These are phyloP conservation scores for Goniozus legneri DNA, from an alignment of 1,140 invertebrate species.

Conservation along the genomic window DNA sequence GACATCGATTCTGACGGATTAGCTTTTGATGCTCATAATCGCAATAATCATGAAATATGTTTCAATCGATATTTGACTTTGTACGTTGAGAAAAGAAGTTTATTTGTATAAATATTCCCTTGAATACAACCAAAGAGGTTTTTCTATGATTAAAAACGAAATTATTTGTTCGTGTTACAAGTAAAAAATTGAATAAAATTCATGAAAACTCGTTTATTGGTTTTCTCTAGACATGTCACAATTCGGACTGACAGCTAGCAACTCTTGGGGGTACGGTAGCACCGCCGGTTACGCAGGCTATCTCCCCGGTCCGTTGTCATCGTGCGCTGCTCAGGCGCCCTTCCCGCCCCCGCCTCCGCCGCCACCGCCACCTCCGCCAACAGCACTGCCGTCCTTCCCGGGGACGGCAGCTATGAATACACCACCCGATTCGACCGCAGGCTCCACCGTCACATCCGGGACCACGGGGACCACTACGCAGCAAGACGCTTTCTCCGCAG, in stretches of 20 bases:
- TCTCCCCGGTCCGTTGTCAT: slow-evolving; percentile 60
- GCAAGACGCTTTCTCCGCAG: slow-evolving; percentile 46
- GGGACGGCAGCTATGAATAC: slow-evolving; percentile 47
- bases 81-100: no score
- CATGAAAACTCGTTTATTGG: no score
- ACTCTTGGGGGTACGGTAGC: slow-evolving; percentile 80
- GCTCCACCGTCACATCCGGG: slow-evolving; percentile 52
- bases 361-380: slow-evolving; percentile 64
- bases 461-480: slow-evolving; percentile 39
- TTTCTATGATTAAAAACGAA: slow-evolving; percentile 5
- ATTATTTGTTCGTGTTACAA: neutral
- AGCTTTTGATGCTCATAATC: no score
- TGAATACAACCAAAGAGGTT: no score
- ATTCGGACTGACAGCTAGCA: slow-evolving; percentile 72
- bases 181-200: neutral
- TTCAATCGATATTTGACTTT: no score
- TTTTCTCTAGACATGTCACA: slow-evolving; percentile 67
- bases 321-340: slow-evolving; percentile 63
- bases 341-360: slow-evolving; percentile 58
- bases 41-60: no score
- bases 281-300: slow-evolving; percentile 78
- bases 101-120: no score
- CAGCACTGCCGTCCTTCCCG: slow-evolving; percentile 52
- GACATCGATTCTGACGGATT: no score
- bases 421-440: slow-evolving; percentile 63